Evolutionary conservation across 2,797 vertebrate species (phyloP), one percentile per base, ranked within the genome.

Genomic region (Chelmon rostratus): DNA sequence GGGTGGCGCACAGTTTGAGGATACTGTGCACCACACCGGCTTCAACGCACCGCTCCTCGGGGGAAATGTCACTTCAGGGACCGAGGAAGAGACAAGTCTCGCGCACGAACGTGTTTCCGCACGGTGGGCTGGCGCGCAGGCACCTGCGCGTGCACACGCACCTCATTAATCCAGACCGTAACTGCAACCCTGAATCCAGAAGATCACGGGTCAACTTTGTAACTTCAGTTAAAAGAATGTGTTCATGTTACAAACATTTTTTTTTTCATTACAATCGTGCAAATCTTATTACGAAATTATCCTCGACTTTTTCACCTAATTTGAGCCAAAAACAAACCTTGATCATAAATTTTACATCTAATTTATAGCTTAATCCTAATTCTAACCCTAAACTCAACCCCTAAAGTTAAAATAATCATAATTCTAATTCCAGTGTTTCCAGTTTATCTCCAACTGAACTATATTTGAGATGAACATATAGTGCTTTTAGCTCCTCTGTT

Each of bases 61-160:
- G 50, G 67, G 42, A 57, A 40, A 52, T 6, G 82, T 28, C 44
- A 64, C 76, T 46, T 66, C 31, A 35, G 56, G 47, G 44, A 72
- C 9, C 42, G 58, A 21, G 16, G 31, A 10, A 21, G 58, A 7
- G 38, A 52, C 28, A 61, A 40, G 4, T 18, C n/a, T 6, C 38
- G 44, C 28, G 61, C 66, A 18, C 31, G 3, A 28, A 65, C 35
- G 66, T 64, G 25, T 37, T 49, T 68, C 76, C 73, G 71, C 68
- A 76, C 70, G 23, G 9, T 0, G 18, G 31, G n/a, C 31, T 15
- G 10, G 31, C 28, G 49, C 73, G 21, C 50, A 18, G 35, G 23
- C 31, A 19, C 69, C 18, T 54, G 37, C 47, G 7, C 16, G 21
- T 18, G 69, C 57, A 2, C 68, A 10, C 47, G 11, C n/a, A 68